phyloP scores from a whole-genome alignment of 1,140 invertebrate species.

The Frieseomelitta varia region DNA sequence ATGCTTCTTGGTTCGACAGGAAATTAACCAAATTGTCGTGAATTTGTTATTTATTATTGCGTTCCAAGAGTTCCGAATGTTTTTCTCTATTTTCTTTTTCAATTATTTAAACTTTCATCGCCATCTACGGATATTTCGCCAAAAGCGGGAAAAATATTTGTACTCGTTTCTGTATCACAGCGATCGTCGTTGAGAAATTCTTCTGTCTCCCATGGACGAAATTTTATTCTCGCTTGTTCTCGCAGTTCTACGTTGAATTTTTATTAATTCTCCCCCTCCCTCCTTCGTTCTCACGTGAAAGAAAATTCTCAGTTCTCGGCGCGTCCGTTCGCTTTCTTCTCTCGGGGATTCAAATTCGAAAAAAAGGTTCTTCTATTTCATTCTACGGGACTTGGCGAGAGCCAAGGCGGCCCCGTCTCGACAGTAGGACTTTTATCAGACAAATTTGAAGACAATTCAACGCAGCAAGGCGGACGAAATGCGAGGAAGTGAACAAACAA shows the following conservation, averaged over 20 bases:
- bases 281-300: neutral
- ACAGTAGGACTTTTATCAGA: neutral
- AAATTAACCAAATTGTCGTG: neutral
- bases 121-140: too few relatives aligned
- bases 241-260: neutral
- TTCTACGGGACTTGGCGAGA: neutral
- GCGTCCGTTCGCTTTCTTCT: neutral
- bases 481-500: constrained; percentile 27
- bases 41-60: too few relatives aligned
- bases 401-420: neutral
- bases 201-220: too few relatives aligned
- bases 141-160: too few relatives aligned
- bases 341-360: neutral
- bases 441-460: neutral
- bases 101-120: too few relatives aligned
- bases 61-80: too few relatives aligned
- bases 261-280: neutral
- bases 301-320: neutral
- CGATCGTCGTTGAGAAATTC: too few relatives aligned
- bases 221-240: too few relatives aligned
- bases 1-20: neutral
- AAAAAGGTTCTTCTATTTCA: neutral
- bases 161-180: too few relatives aligned
- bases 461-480: neutral
- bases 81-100: too few relatives aligned